Base-by-base conservation (phyloP, 30 jellyfish, hydroid and myxozoan species). In the Turritopsis dohrnii region DNA sequence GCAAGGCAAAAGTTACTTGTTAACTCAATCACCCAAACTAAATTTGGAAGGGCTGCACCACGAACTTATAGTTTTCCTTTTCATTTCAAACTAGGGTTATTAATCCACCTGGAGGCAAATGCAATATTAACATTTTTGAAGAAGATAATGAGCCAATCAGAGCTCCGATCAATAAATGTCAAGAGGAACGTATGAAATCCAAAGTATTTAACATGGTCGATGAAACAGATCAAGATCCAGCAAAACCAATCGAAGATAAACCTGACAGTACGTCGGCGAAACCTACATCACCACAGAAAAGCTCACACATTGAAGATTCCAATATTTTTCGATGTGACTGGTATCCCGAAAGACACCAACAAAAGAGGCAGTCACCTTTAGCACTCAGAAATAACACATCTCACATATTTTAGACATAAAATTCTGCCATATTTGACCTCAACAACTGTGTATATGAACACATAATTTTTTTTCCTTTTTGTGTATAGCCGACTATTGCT, bases 41-140 rank as follows among this genome's bases (percentile, higher is more conserved):
- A n/a, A n/a, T n/a, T n/a, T n/a, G n/a, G n/a, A n/a, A n/a, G n/a
- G n/a, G n/a, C n/a, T n/a, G n/a, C n/a, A n/a, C n/a, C n/a, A n/a
- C n/a, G n/a, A n/a, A n/a, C n/a, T n/a, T n/a, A n/a, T n/a, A n/a
- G n/a, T n/a, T n/a, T n/a, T n/a, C n/a, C n/a, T n/a, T 41, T 41
- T 13, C 60, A 13, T 41, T 41, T 24, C 71, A 24, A 26, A 26
- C 53, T 5, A 77, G 85, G 72, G 85, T 77, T 77, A 77, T 77
- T 25, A 77, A 77, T 27, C 85, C 85, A 77, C 85, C 85, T 28
- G 85, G 85, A 21, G 85, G 85, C 28, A 77, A 77, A 77, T 24
- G 74, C 18, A 77, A 5, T 52, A 77, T 77, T 22, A 77, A 77
- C 53, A 28, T 77, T 16, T 77, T 29, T 18, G 71, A 60, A 77